These are phyloP conservation scores for Gnatocerus cornutus DNA, from an alignment of 2,888 invertebrate species.

Conservation along the genomic window DNA sequence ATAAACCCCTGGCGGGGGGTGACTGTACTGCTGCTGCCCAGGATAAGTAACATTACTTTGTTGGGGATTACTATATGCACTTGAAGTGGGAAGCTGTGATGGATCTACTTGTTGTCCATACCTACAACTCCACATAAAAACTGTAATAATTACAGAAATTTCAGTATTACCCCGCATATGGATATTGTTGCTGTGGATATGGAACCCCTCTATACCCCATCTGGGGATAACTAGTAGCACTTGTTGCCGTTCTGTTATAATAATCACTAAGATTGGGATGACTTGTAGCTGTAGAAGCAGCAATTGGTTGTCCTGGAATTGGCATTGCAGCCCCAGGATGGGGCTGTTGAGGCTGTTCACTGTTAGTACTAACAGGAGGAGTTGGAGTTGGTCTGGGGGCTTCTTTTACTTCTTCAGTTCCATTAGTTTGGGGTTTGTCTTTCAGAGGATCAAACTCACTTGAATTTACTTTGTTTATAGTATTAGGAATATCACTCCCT, in stretches of 20 bases:
- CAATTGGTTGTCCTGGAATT: constrained; percentile 56
- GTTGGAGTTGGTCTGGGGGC: constrained; percentile 60
- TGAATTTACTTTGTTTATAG: constrained; percentile 69
- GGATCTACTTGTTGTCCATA: constrained; percentile 62
- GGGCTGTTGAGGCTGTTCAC: constrained; percentile 48
- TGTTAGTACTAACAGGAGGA: constrained; percentile 58
- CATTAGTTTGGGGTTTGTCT: constrained; percentile 66
- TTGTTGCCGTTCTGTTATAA: constrained; percentile 62
- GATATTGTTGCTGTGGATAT: constrained; percentile 63
- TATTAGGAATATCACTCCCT: constrained; percentile 52
- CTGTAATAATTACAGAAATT: neutral
- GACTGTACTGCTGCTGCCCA: constrained; percentile 62
- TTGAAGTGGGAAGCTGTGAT: constrained; percentile 64
- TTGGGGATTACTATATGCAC: constrained; percentile 63
- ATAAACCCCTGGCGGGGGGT: constrained; percentile 57
- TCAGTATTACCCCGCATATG: constrained; percentile 62
- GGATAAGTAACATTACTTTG: constrained; percentile 63
- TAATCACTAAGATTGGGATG: constrained; percentile 63
- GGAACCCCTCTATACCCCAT: constrained; percentile 64
- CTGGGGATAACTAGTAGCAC: constrained; percentile 57
- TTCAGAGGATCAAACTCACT: constrained; percentile 78
- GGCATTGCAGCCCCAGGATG: constrained; percentile 60
- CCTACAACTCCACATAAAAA: constrained; percentile 36
- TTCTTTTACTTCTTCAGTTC: constrained; percentile 63
- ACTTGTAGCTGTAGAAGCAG: constrained; percentile 58